Percentiles rank a stretch among this genome's conserved stretches.
Evolutionary conservation across 2,797 vertebrate species (phyloP).

Genomic region (Pachyuromys duprasi): DNA sequence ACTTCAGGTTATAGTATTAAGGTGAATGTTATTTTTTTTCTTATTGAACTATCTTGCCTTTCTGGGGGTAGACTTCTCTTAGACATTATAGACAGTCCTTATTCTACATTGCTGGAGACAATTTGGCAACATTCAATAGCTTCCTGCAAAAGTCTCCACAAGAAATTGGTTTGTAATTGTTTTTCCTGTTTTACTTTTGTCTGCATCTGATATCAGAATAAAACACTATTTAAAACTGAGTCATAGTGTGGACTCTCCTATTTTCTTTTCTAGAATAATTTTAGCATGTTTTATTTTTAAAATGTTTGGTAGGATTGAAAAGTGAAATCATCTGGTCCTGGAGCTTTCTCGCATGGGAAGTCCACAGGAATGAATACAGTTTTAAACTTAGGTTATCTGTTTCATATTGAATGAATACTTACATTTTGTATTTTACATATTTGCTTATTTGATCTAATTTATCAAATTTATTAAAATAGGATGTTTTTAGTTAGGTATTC

Average conservation of each 20-base stretch:
- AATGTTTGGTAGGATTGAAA: not conserved
- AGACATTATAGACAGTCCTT: not conserved
- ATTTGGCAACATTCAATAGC: not conserved
- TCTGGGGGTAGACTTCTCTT: not conserved
- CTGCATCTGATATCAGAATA: not conserved
- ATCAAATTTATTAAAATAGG: not conserved
- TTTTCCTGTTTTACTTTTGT: not conserved
- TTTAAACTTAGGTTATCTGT: not conserved
- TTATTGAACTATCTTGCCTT: not conserved
- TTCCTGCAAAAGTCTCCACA: not conserved
- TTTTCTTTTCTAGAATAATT: not conserved
- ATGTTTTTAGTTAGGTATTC: no score
- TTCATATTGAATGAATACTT: not conserved
- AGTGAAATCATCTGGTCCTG: not conserved
- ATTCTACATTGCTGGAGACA: not conserved
- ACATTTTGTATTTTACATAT: not conserved
- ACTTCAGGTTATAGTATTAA: not conserved
- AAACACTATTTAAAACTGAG: not conserved
- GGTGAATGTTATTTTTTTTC: not conserved
- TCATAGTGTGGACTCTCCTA: not conserved
- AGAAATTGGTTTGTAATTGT: not conserved
- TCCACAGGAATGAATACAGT: not conserved
- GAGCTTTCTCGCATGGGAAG: not conserved
- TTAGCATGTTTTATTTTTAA: not conserved
- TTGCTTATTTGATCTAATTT: not conserved